A percentile compares a stretch with the other conserved stretches of the same genome.
Evolutionary conservation across 2,888 invertebrate genomes (phyloP).

Genomic region (Luffia ferchaultella): DNA sequence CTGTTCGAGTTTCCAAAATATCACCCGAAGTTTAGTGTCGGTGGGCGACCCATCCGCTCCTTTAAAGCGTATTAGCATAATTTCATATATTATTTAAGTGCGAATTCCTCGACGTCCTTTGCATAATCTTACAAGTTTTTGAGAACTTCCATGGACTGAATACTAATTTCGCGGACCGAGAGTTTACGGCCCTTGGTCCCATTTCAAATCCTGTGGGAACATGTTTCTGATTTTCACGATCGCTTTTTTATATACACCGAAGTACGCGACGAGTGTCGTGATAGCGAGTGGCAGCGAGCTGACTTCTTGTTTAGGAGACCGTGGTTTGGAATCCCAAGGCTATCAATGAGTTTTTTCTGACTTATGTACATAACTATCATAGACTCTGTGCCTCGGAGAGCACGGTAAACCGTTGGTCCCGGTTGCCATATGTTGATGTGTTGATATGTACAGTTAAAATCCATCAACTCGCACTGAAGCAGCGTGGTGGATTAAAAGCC

Average conservation of each 20-base stretch:
- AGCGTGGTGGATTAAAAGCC: no score
- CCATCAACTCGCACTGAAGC: no score
- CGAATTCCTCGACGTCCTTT: constrained; percentile 25
- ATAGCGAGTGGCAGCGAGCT: background rate
- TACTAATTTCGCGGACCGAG: background rate
- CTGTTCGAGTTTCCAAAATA: no score
- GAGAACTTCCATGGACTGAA: background rate
- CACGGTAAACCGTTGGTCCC: no score
- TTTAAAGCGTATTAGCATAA: constrained; percentile 25
- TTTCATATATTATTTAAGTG: constrained; percentile 39
- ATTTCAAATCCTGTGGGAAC: background rate
- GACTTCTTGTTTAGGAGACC: background rate
- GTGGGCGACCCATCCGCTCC: background rate
- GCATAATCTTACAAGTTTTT: constrained; percentile 24
- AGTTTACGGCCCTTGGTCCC: background rate
- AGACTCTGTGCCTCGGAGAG: no score
- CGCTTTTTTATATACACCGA: background rate
- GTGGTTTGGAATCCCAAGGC: no score
- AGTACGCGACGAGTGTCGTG: background rate
- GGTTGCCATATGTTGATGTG: no score
- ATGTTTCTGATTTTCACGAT: background rate
- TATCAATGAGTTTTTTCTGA: no score
- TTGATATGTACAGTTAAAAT: no score
- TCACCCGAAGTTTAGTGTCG: no score
- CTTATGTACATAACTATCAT: no score